Percentiles rank a stretch among this genome's conserved stretches.
Conservation (phyloP, 2,797 vertebrate species). For the Synaphobranchus kaupii region DNA sequence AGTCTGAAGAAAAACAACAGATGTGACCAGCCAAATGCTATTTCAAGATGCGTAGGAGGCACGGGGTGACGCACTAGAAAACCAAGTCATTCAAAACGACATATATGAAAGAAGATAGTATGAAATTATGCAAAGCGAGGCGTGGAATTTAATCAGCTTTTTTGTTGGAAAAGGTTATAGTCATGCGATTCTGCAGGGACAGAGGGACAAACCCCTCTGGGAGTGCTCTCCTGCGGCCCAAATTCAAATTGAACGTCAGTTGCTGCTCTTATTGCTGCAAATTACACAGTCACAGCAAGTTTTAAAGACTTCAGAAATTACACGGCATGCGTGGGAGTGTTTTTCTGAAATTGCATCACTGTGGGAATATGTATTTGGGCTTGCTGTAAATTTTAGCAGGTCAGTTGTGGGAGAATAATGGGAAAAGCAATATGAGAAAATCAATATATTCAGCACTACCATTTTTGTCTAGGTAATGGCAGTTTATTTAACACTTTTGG, state of each 20-base stretch:
- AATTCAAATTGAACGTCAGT: not conserved
- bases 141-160: not conserved
- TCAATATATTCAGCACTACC: too few species aligned
- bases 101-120: not conserved
- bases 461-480: too few species aligned
- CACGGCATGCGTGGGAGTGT: not conserved
- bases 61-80: not conserved
- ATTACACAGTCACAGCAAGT: not conserved
- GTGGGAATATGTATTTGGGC: not conserved
- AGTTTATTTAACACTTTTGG: not conserved
- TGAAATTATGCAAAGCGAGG: not conserved
- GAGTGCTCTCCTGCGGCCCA: not conserved
- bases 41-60: not conserved
- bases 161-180: slow-evolving; percentile 6
- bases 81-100: not conserved
- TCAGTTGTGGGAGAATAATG: not conserved
- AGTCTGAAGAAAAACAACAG: slow-evolving; percentile 15
- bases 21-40: slow-evolving; percentile 10
- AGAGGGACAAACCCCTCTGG: not conserved
- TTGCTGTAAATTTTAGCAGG: not conserved
- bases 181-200: not conserved
- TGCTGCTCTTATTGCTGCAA: not conserved
- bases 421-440: not conserved
- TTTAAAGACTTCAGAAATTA: not conserved
- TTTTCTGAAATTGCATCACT: not conserved